A percentile compares a stretch with the other conserved stretches of the same genome.
Conservation (phyloP, 2,797 vertebrate species). For the Acanthis flammea region DNA sequence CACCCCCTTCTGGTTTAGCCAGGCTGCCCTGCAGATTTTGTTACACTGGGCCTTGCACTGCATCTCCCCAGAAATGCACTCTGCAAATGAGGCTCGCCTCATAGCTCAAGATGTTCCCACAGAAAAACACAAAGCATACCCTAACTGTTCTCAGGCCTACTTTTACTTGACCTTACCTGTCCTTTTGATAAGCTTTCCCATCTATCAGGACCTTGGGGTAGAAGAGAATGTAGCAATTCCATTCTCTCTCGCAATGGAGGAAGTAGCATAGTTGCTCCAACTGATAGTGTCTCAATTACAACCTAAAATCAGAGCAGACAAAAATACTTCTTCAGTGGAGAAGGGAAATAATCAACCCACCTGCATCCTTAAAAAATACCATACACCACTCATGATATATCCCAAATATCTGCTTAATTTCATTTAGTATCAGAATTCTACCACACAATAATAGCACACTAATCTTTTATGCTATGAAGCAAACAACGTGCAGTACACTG, state of each 20-base stretch:
- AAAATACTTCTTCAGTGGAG: neutral
- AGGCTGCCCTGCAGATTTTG: neutral
- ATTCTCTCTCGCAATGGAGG: slow-evolving; percentile 83
- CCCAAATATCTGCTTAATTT: neutral
- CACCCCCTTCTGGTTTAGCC: neutral
- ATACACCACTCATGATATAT: neutral
- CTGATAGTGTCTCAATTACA: slow-evolving; percentile 85
- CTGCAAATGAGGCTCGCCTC: neutral
- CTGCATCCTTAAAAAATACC: neutral
- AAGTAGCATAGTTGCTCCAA: slow-evolving; percentile 85
- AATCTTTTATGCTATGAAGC: neutral
- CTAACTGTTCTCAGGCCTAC: neutral
- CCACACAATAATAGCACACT: neutral
- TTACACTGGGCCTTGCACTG: neutral
- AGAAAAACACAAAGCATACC: neutral
- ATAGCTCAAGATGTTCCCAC: neutral
- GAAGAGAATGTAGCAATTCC: slow-evolving; percentile 84
- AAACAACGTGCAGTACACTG: neutral
- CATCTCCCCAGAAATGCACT: neutral
- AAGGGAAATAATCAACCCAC: neutral
- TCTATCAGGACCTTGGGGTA: slow-evolving; percentile 84
- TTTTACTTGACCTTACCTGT: slow-evolving; percentile 73
- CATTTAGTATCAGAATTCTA: neutral
- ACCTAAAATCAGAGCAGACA: slow-evolving; percentile 68
- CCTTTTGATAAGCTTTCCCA: slow-evolving; percentile 87